phyloP scores from a whole-genome alignment of 2,888 invertebrate genomes.

The Rhabditoides inermis region DNA sequence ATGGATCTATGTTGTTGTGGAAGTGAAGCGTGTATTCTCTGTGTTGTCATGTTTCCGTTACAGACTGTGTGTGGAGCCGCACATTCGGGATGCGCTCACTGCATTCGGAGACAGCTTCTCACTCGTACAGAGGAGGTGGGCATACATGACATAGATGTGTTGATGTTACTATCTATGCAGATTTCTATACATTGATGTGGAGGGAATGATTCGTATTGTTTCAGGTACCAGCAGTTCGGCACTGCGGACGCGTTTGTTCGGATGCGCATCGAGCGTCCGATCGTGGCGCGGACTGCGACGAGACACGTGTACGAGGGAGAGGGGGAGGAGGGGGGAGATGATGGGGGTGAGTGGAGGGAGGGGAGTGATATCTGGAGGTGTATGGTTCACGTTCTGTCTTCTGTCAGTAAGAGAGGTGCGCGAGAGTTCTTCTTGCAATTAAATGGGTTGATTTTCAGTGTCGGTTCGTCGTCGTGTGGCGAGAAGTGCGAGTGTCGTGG shows the following conservation, averaged over 20 bases:
- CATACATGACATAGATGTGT: neutral
- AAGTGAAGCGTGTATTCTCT: too few species aligned
- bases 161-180: neutral
- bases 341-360: conserved; percentile 7
- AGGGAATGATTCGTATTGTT: neutral
- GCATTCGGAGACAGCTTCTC: conserved; percentile 17
- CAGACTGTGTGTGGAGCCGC: conserved; percentile 15
- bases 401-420: too few species aligned
- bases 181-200: neutral
- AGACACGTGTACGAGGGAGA: conserved; percentile 12
- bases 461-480: conserved; percentile 6
- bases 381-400: too few species aligned
- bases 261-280: conserved; percentile 9
- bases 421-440: too few species aligned
- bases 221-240: conserved; percentile 17
- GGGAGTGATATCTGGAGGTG: too few species aligned
- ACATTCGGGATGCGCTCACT: conserved; percentile 17
- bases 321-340: conserved; percentile 7
- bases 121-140: conserved; percentile 12
- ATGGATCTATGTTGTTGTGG: too few species aligned
- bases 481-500: conserved; percentile 11
- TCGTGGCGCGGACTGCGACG: conserved; percentile 9
- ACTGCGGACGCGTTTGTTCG: conserved; percentile 9
- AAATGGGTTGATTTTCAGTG: too few species aligned
- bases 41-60: too few species aligned